These are phyloP conservation scores for Cydia splendana DNA, from an alignment of 1,140 invertebrate genomes.

Conservation along the genomic window DNA sequence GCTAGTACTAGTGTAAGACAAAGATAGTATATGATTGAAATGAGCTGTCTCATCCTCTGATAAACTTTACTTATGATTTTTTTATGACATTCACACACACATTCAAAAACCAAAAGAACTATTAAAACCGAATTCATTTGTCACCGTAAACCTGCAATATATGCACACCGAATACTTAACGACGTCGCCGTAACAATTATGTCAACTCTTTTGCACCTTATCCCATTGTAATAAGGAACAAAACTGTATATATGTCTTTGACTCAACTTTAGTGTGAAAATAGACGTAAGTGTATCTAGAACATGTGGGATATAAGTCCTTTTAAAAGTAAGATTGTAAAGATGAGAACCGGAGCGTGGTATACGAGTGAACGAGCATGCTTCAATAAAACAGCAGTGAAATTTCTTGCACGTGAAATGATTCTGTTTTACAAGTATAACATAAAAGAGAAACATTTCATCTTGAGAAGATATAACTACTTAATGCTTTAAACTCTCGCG, in stretches of 20 bases:
- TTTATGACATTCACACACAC: neutral
- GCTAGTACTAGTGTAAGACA: no score
- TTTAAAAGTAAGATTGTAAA: neutral
- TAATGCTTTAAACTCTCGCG: no score
- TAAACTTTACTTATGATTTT: neutral
- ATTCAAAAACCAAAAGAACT: neutral
- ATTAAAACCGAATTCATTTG: neutral
- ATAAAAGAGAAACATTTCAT: neutral
- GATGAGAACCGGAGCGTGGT: neutral
- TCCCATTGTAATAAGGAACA: neutral
- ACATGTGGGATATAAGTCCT: neutral
- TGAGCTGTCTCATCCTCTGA: no score
- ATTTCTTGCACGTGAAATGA: conserved; percentile 8
- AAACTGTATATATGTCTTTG: neutral
- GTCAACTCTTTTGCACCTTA: neutral
- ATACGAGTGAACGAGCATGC: neutral
- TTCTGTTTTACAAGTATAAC: conserved; percentile 1
- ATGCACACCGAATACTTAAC: neutral
- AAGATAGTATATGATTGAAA: no score
- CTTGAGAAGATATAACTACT: no score
- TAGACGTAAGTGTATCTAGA: neutral
- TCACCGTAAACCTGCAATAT: neutral
- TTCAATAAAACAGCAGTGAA: conserved; percentile 3
- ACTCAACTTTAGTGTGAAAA: neutral
- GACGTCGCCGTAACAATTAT: neutral